Conservation (phyloP, 92 coral and sea anemone genomes). For the Bergia sp. region DNA sequence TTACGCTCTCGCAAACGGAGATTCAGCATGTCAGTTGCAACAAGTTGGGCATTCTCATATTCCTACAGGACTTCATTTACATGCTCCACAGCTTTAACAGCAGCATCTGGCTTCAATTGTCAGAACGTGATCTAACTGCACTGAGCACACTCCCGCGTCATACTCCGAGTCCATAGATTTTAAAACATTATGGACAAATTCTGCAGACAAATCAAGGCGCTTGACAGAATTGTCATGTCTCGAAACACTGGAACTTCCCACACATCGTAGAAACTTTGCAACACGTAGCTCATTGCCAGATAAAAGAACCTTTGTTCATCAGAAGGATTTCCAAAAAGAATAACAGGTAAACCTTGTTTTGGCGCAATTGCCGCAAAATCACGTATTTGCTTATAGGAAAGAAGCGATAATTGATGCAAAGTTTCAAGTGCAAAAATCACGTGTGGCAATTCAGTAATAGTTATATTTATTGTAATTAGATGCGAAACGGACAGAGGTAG, state of each 20-base stretch:
- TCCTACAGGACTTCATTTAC: slow-evolving; percentile 29
- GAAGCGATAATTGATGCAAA: neutral
- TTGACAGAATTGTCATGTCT: slow-evolving; percentile 11
- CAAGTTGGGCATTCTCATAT: slow-evolving; percentile 42
- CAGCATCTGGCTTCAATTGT: slow-evolving; percentile 48
- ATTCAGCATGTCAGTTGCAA: slow-evolving; percentile 50
- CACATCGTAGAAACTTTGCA: neutral
- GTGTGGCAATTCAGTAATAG: too few relatives aligned
- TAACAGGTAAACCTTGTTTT: slow-evolving; percentile 28
- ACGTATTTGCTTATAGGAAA: too few relatives aligned
- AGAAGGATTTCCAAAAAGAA: slow-evolving; percentile 24
- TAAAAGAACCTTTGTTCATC: slow-evolving; percentile 32
- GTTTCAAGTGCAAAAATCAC: neutral
- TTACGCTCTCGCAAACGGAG: slow-evolving; percentile 37
- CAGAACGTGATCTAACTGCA: slow-evolving; percentile 39
- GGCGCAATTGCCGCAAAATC: too few relatives aligned
- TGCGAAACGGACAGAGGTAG: too few relatives aligned
- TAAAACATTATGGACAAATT: slow-evolving; percentile 41
- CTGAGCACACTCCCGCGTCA: slow-evolving; percentile 42
- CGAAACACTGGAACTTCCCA: slow-evolving; percentile 1
- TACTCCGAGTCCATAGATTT: slow-evolving; percentile 47
- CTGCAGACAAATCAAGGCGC: slow-evolving; percentile 26
- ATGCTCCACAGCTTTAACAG: slow-evolving; percentile 41
- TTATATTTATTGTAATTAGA: too few relatives aligned
- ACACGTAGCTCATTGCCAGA: slow-evolving; percentile 26